A percentile compares a stretch with the other conserved stretches of the same genome.
phyloP scores from a whole-genome alignment of 1,140 invertebrate species.

The Saccostrea glomerata region DNA sequence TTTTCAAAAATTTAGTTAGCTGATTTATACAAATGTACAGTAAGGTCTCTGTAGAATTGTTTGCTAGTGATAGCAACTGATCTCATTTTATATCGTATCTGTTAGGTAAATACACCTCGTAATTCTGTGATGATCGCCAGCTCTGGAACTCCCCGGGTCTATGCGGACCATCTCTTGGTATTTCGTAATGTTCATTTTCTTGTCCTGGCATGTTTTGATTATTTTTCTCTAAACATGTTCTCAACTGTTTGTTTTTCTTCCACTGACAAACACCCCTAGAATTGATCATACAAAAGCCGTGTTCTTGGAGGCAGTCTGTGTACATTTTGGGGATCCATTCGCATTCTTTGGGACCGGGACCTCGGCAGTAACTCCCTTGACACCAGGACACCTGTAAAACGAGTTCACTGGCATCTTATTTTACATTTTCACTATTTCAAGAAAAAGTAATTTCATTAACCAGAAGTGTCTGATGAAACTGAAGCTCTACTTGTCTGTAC shows the following conservation, averaged over 20 bases:
- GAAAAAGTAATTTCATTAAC: too few species aligned
- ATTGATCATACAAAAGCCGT: conserved; percentile 47
- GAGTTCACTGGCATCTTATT: too few species aligned
- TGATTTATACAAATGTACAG: too few species aligned
- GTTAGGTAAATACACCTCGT: background rate
- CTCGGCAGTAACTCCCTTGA: conserved; percentile 31
- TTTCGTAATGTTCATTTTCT: background rate
- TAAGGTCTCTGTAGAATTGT: too few species aligned
- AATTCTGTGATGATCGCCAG: background rate
- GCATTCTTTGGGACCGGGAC: conserved; percentile 30
- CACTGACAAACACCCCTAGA: conserved; percentile 42
- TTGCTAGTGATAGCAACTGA: background rate
- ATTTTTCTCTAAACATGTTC: conserved; percentile 50
- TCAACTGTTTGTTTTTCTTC: conserved; percentile 54
- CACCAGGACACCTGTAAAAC: conserved; percentile 46
- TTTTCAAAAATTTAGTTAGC: too few species aligned
- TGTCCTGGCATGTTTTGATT: conserved; percentile 5
- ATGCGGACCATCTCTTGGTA: conserved; percentile 1
- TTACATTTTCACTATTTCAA: too few species aligned
- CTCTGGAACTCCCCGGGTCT: conserved; percentile 16
- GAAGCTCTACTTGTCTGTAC: too few species aligned
- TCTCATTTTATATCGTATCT: background rate
- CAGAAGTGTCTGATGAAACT: too few species aligned
- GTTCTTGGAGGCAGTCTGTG: conserved; percentile 48
- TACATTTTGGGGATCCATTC: conserved; percentile 42